Conservation (phyloP, 2,113 vertebrate genomes). For the Brachionichthys hirsutus region DNA sequence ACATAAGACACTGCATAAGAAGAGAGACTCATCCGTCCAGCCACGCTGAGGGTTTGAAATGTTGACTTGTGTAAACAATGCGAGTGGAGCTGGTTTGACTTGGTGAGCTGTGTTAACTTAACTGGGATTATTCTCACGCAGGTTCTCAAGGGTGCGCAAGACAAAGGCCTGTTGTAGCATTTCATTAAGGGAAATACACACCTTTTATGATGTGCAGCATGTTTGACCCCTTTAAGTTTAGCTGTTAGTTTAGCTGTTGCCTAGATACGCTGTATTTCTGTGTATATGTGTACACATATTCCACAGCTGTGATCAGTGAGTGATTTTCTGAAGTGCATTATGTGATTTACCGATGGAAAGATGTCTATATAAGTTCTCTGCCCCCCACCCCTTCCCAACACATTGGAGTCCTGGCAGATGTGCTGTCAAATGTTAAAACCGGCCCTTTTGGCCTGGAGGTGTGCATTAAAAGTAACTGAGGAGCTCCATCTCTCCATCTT, state of each 20-base stretch:
- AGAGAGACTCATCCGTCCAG: slow-evolving; percentile 12
- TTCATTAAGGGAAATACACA: slow-evolving; percentile 42
- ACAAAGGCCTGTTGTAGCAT: slow-evolving; percentile 33
- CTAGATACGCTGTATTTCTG: not conserved
- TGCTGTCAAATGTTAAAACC: slow-evolving; percentile 65
- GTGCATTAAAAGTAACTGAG: slow-evolving; percentile 53
- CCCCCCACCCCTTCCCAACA: slow-evolving; percentile 7
- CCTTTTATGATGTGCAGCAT: slow-evolving; percentile 32
- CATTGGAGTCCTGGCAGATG: slow-evolving; percentile 49
- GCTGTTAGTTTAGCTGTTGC: slow-evolving; percentile 20
- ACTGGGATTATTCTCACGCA: slow-evolving; percentile 14
- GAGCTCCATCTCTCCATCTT: slow-evolving; percentile 58
- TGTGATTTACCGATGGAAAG: slow-evolving; percentile 32
- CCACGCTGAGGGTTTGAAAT: slow-evolving; percentile 15
- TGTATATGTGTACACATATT: slow-evolving; percentile 3
- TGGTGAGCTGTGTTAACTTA: slow-evolving; percentile 9
- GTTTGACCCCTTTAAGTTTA: slow-evolving; percentile 29
- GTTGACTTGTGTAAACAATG: slow-evolving; percentile 23
- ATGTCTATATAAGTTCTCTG: slow-evolving; percentile 30
- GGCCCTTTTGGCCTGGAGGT: slow-evolving; percentile 49
- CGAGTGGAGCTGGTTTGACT: slow-evolving; percentile 27
- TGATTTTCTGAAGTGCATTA: slow-evolving; percentile 42
- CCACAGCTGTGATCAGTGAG: slow-evolving; percentile 1
- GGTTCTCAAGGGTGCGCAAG: slow-evolving; percentile 35
- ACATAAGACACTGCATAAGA: slow-evolving; percentile 13